These are phyloP conservation scores for Protula sp. DNA, from an alignment of 2,888 invertebrate species.

Conservation along the genomic window DNA sequence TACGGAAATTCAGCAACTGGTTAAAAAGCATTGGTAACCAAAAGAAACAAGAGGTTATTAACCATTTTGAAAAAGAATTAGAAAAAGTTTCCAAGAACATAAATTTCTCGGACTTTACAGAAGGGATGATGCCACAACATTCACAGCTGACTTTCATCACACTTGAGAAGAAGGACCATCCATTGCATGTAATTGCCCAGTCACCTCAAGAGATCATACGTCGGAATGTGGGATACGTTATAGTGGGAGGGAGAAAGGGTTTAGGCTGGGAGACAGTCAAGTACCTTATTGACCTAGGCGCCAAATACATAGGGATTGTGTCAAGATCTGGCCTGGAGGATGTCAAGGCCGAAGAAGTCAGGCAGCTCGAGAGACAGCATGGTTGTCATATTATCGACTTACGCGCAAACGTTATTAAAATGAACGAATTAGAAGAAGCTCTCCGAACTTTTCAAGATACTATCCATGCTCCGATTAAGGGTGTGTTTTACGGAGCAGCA, in stretches of 20 bases:
- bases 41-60: too few relatives aligned
- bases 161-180: too few relatives aligned
- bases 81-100: too few relatives aligned
- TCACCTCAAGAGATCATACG: too few relatives aligned
- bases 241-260: constrained; percentile 33
- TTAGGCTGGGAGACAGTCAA: constrained; percentile 33
- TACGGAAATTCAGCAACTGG: too few relatives aligned
- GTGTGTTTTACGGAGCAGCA: constrained; percentile 35
- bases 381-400: constrained; percentile 11
- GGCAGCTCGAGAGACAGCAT: background rate
- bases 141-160: too few relatives aligned
- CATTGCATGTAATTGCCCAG: too few relatives aligned
- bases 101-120: too few relatives aligned
- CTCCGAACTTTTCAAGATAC: constrained; percentile 14
- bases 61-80: too few relatives aligned
- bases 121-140: too few relatives aligned
- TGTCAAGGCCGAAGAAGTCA: constrained; percentile 3
- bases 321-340: constrained; percentile 22
- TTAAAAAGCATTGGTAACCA: too few relatives aligned
- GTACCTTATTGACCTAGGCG: constrained; percentile 25
- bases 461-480: constrained; percentile 21
- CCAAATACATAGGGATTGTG: constrained; percentile 26
- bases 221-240: constrained; percentile 26
- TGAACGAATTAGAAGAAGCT: constrained; percentile 15
- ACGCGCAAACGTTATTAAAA: constrained; percentile 27